Evolutionary conservation across 2,888 invertebrate species (phyloP).

Genomic region (Eledone cirrhosa): DNA sequence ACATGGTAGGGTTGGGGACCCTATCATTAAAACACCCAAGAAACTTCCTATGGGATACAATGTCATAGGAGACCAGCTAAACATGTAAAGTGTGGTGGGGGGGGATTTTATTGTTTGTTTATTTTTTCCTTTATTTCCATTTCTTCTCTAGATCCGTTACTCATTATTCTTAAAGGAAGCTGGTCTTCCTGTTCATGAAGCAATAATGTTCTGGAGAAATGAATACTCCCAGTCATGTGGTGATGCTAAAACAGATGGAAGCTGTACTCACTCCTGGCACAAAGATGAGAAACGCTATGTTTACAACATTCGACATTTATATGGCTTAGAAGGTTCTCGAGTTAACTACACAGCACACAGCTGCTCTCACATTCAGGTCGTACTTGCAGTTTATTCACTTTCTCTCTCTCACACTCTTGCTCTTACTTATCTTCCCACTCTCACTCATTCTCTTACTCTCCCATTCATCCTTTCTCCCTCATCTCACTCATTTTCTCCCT

Average conservation of each 20-base stretch:
- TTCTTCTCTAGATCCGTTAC: conserved; percentile 70
- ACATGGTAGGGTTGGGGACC: too few species aligned
- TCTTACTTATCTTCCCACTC: too few species aligned
- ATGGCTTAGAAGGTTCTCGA: conserved; percentile 77
- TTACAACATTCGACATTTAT: conserved; percentile 78
- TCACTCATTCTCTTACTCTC: too few species aligned
- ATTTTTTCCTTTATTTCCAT: neutral
- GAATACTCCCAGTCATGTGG: conserved; percentile 72
- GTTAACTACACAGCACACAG: conserved; percentile 73
- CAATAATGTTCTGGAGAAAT: conserved; percentile 74
- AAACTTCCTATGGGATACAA: too few species aligned
- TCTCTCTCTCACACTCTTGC: too few species aligned
- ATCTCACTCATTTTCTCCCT: too few species aligned
- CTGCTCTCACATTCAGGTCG: conserved; percentile 73
- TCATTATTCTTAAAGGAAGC: conserved; percentile 78
- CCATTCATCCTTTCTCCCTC: too few species aligned
- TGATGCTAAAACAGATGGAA: conserved; percentile 56
- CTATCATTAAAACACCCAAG: too few species aligned
- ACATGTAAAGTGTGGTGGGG: too few species aligned
- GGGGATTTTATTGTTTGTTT: too few species aligned
- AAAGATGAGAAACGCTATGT: conserved; percentile 73
- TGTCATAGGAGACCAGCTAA: too few species aligned
- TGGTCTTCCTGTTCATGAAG: conserved; percentile 75
- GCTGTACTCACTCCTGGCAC: conserved; percentile 75
- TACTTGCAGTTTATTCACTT: too few species aligned